phyloP scores from a whole-genome alignment of 1,140 invertebrate genomes.

The Pantala flavescens region DNA sequence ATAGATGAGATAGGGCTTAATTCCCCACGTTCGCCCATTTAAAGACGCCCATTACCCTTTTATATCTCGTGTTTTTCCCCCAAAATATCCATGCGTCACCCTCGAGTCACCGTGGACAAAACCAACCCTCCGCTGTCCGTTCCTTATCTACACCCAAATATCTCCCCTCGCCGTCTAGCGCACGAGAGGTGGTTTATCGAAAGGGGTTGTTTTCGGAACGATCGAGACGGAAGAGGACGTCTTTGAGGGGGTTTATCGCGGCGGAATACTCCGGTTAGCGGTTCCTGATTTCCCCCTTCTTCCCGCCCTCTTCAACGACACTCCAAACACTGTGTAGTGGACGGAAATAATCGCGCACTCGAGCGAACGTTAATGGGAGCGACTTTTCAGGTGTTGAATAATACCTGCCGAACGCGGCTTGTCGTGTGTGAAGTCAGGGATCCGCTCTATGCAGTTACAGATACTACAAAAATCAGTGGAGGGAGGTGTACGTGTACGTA shows the following conservation, averaged over 20 bases:
- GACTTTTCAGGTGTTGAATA: slow-evolving; percentile 2
- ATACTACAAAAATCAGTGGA: too few relatives aligned
- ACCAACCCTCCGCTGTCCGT: too few relatives aligned
- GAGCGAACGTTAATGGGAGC: background rate
- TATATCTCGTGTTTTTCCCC: too few relatives aligned
- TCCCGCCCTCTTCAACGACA: background rate
- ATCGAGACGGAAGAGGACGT: background rate
- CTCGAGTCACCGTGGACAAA: too few relatives aligned
- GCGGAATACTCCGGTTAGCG: slow-evolving; percentile 2
- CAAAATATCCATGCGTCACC: too few relatives aligned
- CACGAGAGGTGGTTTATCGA: background rate
- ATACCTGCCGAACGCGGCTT: background rate
- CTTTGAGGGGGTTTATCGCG: background rate
- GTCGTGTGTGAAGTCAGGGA: background rate
- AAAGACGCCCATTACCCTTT: too few relatives aligned
- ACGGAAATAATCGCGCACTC: background rate
- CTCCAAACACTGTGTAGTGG: background rate
- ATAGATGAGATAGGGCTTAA: too few relatives aligned
- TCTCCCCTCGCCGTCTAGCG: background rate
- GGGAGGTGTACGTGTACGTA: too few relatives aligned
- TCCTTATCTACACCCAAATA: too few relatives aligned
- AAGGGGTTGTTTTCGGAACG: background rate
- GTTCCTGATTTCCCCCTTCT: background rate
- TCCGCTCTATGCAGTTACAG: too few relatives aligned
- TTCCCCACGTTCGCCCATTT: too few relatives aligned